A percentile compares a stretch with the other conserved stretches of the same genome.
These are phyloP conservation scores for Polylopha cassiicola DNA, from an alignment of 2,888 invertebrate genomes.

Conservation along the genomic window DNA sequence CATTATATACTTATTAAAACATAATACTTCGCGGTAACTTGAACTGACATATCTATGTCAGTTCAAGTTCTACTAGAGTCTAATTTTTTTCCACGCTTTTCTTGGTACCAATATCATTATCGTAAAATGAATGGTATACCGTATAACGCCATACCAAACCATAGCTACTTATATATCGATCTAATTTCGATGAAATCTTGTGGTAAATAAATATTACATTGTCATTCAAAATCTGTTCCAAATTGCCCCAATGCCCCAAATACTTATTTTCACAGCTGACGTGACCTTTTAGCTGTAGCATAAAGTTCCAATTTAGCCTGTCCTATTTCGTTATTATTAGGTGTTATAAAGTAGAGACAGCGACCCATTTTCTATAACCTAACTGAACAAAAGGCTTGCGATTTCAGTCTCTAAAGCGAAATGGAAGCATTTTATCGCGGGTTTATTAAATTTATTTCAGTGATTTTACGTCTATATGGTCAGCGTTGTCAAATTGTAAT, in stretches of 20 bases:
- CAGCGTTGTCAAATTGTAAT: too few relatives aligned
- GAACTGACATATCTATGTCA: too few relatives aligned
- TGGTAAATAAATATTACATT: not conserved
- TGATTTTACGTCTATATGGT: conserved; percentile 18
- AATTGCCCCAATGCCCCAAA: conserved; percentile 1
- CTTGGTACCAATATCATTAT: too few relatives aligned
- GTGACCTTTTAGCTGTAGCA: conserved; percentile 16
- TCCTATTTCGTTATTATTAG: conserved; percentile 12
- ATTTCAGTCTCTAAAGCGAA: conserved; percentile 4
- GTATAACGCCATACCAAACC: too few relatives aligned
- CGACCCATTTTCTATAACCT: conserved; percentile 6
- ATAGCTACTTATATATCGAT: too few relatives aligned
- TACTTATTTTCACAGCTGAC: conserved; percentile 7
- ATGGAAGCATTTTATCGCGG: conserved; percentile 19
- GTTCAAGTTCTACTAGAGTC: too few relatives aligned
- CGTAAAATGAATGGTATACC: too few relatives aligned
- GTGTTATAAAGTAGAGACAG: conserved; percentile 7
- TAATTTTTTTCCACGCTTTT: too few relatives aligned
- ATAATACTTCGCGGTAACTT: too few relatives aligned
- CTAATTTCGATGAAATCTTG: not conserved
- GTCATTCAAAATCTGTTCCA: not conserved
- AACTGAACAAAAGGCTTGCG: conserved; percentile 14
- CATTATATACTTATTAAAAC: too few relatives aligned
- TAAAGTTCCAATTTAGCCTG: conserved; percentile 8
- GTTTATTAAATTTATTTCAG: conserved; percentile 18